Evolutionary conservation across 2,888 invertebrate genomes (phyloP).

Genomic region (Drosophila lutescens): DNA sequence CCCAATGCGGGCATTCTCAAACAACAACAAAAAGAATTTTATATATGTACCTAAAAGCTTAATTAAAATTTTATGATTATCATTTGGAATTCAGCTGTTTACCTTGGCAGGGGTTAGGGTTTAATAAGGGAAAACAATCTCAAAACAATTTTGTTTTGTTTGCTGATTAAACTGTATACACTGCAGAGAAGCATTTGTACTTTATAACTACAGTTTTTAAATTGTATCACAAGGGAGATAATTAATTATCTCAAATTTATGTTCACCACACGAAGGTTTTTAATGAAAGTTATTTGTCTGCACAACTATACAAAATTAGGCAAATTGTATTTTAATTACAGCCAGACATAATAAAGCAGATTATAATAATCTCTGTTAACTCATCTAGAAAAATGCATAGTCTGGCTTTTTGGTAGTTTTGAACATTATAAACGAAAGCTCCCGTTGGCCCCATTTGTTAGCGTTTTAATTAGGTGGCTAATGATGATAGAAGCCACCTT

Average conservation of each 20-base stretch:
- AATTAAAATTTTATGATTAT: conserved; percentile 62
- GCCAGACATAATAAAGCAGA: not conserved
- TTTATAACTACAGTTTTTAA: not conserved
- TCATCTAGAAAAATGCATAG: not conserved
- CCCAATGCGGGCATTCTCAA: conserved; percentile 26
- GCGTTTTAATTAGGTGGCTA: conserved; percentile 41
- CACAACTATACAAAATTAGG: not conserved
- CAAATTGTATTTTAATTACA: not conserved
- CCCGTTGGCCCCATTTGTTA: conserved; percentile 26
- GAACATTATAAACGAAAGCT: conserved; percentile 19
- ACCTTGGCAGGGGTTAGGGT: conserved; percentile 15
- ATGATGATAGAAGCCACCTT: conserved; percentile 23
- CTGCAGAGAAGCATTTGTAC: not conserved
- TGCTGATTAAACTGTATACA: conserved; percentile 15
- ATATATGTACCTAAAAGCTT: conserved; percentile 37
- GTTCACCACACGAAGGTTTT: not conserved
- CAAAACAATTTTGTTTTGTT: conserved; percentile 14
- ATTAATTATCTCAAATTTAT: not conserved
- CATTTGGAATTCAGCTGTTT: conserved; percentile 40
- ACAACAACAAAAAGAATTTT: conserved; percentile 1
- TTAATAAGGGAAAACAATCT: conserved; percentile 4
- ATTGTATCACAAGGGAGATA: not conserved
- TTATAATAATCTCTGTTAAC: not conserved
- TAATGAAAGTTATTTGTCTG: not conserved
- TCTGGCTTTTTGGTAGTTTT: not conserved